Percentiles rank a stretch among this genome's conserved stretches.
These are phyloP conservation scores for Nyctereutes procyonoides DNA, from an alignment of 2,113 vertebrate species.

Conservation along the genomic window DNA sequence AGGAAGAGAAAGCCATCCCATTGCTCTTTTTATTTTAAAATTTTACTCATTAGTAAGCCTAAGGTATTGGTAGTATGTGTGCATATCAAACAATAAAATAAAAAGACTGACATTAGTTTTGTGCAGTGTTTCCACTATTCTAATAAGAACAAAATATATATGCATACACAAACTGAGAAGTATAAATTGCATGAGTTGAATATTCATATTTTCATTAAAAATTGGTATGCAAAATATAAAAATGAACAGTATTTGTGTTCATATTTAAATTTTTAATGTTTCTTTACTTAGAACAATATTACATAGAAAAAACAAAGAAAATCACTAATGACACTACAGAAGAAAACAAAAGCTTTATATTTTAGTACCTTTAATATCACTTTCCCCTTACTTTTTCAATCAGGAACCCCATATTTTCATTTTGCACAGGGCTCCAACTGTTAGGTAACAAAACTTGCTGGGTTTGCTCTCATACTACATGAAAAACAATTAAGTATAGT, in stretches of 20 bases:
- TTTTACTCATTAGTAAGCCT: neutral
- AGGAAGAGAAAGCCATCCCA: neutral
- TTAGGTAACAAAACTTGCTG: neutral
- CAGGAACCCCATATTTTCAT: neutral
- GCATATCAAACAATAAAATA: neutral
- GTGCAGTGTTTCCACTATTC: neutral
- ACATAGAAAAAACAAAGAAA: neutral
- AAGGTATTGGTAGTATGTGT: neutral
- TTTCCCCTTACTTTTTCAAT: neutral
- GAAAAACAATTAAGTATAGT: neutral
- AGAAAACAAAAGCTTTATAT: neutral
- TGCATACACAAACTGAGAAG: neutral
- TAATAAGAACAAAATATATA: neutral
- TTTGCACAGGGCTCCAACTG: neutral
- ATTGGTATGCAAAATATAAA: neutral
- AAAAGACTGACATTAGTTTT: neutral
- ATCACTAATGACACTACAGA: neutral
- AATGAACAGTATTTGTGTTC: neutral
- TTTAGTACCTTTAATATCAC: neutral
- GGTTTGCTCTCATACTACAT: neutral
- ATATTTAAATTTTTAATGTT: neutral
- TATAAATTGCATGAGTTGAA: neutral
- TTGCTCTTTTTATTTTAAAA: neutral
- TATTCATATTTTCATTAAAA: neutral
- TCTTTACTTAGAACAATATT: neutral